A percentile compares a stretch with the other conserved stretches of the same genome.
Conservation (phyloP, 1,140 invertebrate species). For the Papilio polyxenes region DNA sequence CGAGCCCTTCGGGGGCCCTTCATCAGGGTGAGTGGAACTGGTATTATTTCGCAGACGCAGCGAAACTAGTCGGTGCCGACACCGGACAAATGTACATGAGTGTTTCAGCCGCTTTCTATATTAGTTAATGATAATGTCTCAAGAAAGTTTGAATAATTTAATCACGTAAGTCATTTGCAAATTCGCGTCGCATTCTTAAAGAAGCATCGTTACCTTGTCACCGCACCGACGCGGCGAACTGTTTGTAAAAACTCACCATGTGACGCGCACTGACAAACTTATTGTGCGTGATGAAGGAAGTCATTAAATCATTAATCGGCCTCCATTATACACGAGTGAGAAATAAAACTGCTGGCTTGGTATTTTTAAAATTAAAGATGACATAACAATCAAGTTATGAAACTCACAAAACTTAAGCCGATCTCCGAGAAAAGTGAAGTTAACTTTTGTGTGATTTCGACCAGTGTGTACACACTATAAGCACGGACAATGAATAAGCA, state of each 20-base stretch:
- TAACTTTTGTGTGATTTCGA: no score
- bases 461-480: no score
- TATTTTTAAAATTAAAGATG: not conserved
- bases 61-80: no score
- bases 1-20: no score
- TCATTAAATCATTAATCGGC: slow-evolving; percentile 23
- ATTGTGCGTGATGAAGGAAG: slow-evolving; percentile 13
- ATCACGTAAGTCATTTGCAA: not conserved
- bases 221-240: not conserved
- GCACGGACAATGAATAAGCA: no score
- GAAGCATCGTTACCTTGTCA: not conserved
- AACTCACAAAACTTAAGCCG: not conserved
- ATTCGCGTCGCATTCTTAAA: not conserved
- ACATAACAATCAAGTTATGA: not conserved
- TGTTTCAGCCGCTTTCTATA: no score
- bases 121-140: no score
- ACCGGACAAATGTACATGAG: no score
- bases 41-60: no score
- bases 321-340: slow-evolving; percentile 1
- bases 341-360: not conserved
- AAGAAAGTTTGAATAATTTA: no score
- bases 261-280: not conserved
- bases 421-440: not conserved
- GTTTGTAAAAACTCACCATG: not conserved
- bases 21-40: no score